These are phyloP conservation scores for Engystomops pustulosus DNA, from an alignment of 2,113 vertebrate species.

Conservation along the genomic window DNA sequence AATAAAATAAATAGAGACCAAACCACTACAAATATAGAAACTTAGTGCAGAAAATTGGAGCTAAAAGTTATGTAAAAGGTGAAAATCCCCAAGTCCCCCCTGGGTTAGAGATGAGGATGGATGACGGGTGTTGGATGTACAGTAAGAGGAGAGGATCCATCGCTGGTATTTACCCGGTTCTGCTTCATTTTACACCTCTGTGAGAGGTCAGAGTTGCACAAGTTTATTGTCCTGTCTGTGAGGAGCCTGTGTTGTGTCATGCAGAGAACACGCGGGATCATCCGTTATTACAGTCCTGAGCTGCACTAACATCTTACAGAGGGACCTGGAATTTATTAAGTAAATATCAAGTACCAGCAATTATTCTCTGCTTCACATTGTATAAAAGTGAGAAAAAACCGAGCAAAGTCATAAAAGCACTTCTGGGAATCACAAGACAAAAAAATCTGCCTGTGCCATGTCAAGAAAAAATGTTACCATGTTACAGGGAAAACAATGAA, in stretches of 20 bases:
- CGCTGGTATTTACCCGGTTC: slow-evolving; percentile 49
- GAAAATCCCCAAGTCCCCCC: no score
- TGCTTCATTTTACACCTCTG: slow-evolving; percentile 34
- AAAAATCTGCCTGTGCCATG: not conserved
- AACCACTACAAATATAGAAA: no score
- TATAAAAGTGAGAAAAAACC: slow-evolving; percentile 18
- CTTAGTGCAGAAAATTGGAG: no score
- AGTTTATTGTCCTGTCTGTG: not conserved
- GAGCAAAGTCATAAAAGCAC: slow-evolving; percentile 1
- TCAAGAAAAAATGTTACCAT: not conserved
- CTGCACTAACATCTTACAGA: slow-evolving; percentile 45
- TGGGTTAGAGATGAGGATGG: no score
- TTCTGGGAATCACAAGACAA: not conserved
- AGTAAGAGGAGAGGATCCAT: not conserved
- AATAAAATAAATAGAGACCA: no score
- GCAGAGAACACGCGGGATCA: no score
- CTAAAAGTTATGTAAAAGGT: no score
- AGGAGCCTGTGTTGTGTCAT: slow-evolving; percentile 54
- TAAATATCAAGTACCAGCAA: not conserved
- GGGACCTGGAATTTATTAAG: slow-evolving; percentile 58
- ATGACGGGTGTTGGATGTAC: no score
- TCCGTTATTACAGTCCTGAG: no score
- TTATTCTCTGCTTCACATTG: slow-evolving; percentile 1
- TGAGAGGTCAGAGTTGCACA: slow-evolving; percentile 50
- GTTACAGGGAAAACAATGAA: not conserved